A percentile compares a stretch with the other conserved stretches of the same genome.
phyloP scores from a whole-genome alignment of 1,140 invertebrate genomes.

The Bombyx mandarina region DNA sequence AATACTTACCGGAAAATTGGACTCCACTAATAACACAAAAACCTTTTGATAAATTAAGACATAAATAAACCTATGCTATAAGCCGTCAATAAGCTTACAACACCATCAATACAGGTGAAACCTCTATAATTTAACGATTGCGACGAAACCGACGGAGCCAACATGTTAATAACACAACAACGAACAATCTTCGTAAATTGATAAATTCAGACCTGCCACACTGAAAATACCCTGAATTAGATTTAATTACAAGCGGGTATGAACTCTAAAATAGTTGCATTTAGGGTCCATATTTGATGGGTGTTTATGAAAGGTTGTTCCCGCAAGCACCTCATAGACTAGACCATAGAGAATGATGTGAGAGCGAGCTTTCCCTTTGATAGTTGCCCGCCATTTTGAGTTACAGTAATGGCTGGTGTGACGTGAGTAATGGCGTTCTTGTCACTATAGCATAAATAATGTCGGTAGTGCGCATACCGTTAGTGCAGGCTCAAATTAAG shows the following conservation, averaged over 20 bases:
- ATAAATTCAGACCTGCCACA: constrained; percentile 60
- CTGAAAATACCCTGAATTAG: constrained; percentile 14
- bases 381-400: constrained; percentile 65
- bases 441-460: constrained; percentile 60
- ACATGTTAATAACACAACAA: constrained; percentile 57
- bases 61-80: too few species aligned
- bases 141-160: constrained; percentile 34
- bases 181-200: constrained; percentile 62
- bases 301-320: constrained; percentile 25
- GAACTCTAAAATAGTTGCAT: too few species aligned
- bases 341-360: constrained; percentile 66
- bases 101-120: constrained; percentile 21
- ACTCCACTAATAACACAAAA: too few species aligned
- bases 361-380: constrained; percentile 68
- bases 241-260: too few species aligned
- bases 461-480: constrained; percentile 47
- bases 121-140: constrained; percentile 45
- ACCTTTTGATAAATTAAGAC: too few species aligned
- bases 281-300: not conserved
- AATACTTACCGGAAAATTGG: too few species aligned
- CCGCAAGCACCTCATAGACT: constrained; percentile 44
- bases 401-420: constrained; percentile 62
- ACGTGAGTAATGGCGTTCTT: constrained; percentile 60
- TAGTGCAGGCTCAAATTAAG: constrained; percentile 50
- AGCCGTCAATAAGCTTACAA: not conserved